Evolutionary conservation across 2,797 vertebrate genomes (phyloP).

Genomic region (Chaetophractus vellerosus): DNA sequence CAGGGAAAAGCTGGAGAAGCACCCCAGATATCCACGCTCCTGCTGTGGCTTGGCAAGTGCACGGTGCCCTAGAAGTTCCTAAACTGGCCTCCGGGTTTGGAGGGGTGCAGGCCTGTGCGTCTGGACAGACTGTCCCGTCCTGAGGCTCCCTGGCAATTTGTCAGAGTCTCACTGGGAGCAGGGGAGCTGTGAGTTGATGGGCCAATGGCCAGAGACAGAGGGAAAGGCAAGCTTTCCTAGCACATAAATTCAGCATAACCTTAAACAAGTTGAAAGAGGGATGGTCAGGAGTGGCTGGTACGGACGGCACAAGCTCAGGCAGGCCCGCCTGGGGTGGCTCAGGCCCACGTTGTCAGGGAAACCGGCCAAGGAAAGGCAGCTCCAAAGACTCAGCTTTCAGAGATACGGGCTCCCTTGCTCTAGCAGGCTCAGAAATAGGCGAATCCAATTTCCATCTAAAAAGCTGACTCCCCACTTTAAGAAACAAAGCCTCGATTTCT

Average conservation of each 20-base stretch:
- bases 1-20: not conserved
- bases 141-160: not conserved
- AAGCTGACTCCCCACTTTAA: not conserved
- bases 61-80: not conserved
- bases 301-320: not conserved
- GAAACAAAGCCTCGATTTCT: not conserved
- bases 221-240: not conserved
- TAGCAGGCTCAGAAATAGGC: not conserved
- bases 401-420: not conserved
- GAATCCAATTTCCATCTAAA: not conserved
- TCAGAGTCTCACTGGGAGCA: not conserved
- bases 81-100: not conserved
- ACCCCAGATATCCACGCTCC: not conserved
- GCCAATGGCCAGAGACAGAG: not conserved
- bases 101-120: not conserved
- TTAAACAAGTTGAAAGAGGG: not conserved
- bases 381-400: not conserved
- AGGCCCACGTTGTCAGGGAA: not conserved
- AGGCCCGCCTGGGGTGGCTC: accelerated
- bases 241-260: not conserved
- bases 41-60: not conserved
- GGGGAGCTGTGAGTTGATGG: not conserved
- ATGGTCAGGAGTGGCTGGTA: not conserved
- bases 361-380: not conserved
- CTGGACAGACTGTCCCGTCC: not conserved